Base-by-base conservation (phyloP, 2,113 vertebrate genomes). In the Triplophysa rosa region DNA sequence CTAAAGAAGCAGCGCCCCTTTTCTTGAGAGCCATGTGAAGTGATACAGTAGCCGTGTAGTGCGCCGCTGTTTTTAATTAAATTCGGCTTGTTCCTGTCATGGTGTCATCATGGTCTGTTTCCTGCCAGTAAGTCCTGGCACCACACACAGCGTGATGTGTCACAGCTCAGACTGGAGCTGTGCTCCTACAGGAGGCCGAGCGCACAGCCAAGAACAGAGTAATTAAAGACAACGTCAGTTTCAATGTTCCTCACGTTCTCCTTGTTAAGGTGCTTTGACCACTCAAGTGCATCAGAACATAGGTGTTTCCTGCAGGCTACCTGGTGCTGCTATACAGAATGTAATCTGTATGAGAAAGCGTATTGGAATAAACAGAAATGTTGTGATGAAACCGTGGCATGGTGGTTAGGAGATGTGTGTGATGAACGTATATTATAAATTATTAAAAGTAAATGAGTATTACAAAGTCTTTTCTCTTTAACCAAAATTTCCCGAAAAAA, bases 11-110 rank as follows among this genome's bases (percentile, higher is more conserved):
- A 62, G 9, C 12, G 61, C 11, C 12, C 6, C 3, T 62, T 4
- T 49, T 4, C 47, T 13, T 47, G 59, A 45, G 40, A 33, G 14
- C 56, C 42, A 29, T 17, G 59, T 67, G 45, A 61, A 77, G 56
- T 63, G 23, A 78, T 65, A 26, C 14, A 16, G 3, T 59, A 69
- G 72, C 82, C 23, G 56, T 58, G 68, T 45, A 73, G 64, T 73
- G 67, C 54, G 67, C 68, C 64, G 69, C 45, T 11, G 78, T 65
- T 68, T 83, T 85, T 85, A 67, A 86, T 83, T 83, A 83, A 86
- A 86, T 56, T 77, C 56, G 67, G 82, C 77, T 79, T 84, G 80
- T 77, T 75, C 74, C 58, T 78, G 78, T 80, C 80, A 80, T 45
- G 69, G 78, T 49, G 66, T 73, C 81, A 68, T 70, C 81, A 70